Evolutionary conservation across 2,113 vertebrate genomes (phyloP).

Genomic region (Clarias gariepinus): DNA sequence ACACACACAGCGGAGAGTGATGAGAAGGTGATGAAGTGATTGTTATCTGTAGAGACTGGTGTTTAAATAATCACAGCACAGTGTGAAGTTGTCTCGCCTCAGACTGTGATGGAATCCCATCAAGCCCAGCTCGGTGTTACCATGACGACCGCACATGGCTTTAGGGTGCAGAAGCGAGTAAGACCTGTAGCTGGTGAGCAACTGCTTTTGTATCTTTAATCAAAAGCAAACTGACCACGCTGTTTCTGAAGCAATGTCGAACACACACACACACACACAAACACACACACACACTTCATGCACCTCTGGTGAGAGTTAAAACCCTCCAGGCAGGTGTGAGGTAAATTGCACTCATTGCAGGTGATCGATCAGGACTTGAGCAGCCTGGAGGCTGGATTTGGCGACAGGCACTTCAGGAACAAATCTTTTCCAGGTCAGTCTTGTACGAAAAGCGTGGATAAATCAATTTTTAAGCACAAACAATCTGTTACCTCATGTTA

Average conservation of each 20-base stretch:
- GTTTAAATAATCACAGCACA: constrained; percentile 48
- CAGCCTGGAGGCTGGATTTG: constrained; percentile 25
- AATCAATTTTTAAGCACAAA: constrained; percentile 3
- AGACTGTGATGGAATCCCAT: constrained; percentile 48
- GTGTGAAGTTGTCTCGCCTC: constrained; percentile 44
- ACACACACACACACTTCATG: not conserved
- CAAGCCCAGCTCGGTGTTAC: constrained; percentile 37
- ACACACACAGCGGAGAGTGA: not conserved
- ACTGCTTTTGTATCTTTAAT: not conserved
- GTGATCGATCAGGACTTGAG: constrained; percentile 42
- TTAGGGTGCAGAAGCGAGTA: constrained; percentile 28
- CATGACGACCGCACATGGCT: constrained; percentile 40
- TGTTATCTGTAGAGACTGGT: constrained; percentile 33
- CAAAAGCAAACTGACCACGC: not conserved
- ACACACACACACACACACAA: constrained; percentile 17
- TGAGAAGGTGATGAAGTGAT: constrained; percentile 46
- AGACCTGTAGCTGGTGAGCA: constrained; percentile 28
- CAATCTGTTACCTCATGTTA: not conserved
- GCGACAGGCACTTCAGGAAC: not conserved
- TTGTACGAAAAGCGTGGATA: not conserved
- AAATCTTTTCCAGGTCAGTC: constrained; percentile 13
- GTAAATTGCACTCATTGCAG: constrained; percentile 51
- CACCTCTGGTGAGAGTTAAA: constrained; percentile 23
- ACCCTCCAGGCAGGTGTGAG: constrained; percentile 20
- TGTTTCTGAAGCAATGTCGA: not conserved